Base-by-base conservation (phyloP, 2,113 vertebrate species). In the Salvelinus alpinus region DNA sequence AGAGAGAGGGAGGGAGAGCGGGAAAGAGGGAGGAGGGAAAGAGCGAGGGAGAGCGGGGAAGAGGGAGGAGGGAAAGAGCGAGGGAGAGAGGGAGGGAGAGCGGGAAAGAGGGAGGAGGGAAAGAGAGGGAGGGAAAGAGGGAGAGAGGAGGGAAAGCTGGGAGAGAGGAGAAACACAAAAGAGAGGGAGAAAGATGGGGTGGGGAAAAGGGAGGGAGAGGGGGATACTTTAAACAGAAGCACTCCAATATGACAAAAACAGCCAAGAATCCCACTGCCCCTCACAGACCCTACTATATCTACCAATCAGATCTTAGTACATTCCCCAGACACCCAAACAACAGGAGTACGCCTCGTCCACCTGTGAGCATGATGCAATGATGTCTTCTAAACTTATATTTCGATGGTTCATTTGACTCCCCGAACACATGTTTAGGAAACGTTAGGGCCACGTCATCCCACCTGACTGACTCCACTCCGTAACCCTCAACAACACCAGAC, bases 121-220 rank as follows among this genome's bases (percentile, higher is more conserved):
- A 12, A 27, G 48, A 1, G 1, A n/a, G n/a, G n/a, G 22, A 34
- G 51, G 20, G 18, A n/a, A 12, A 27, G 48, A 1, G 1, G n/a
- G 7, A 44, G 64, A 67, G 29, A 76, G 62, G 22, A 34, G 51
- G 20, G 18, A n/a, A 13, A 48, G 48, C 11, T 8, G n/a, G 9
- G 59, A 31, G 6, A 25, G 38, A 47, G 38, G 3, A 67, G 34
- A 70, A 60, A 47, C 67, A 64, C 62, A 29, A 77, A 24, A 79
- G 66, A 75, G 12, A 27, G 64, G 16, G 29, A 18, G 20, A n/a
- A 13, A 48, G 27, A 12, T 7, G n/a, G 9, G 8, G 59, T 38
- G 9, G n/a, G 48, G 67, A 71, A 47, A 27, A 51, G 48, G 13
- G 48, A 73, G 59, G 62, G 29, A 84, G 85, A 31, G 44, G 25